A percentile compares a stretch with the other conserved stretches of the same genome.
These are phyloP conservation scores for Yoshiicerus persimilis DNA, from an alignment of 1,140 invertebrate species.

Conservation along the genomic window DNA sequence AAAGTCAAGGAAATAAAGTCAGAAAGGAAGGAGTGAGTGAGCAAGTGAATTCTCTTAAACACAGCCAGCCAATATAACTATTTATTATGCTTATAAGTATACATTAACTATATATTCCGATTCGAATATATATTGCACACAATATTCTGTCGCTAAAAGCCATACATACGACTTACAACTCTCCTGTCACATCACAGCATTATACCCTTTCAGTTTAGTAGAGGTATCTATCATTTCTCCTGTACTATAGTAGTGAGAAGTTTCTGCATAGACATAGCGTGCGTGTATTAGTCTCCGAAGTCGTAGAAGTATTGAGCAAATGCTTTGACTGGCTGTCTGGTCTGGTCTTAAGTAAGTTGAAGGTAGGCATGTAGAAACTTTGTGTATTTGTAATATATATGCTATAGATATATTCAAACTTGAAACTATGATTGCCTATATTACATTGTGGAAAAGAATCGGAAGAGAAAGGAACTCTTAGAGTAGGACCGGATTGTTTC, in stretches of 20 bases:
- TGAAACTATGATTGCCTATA: background rate
- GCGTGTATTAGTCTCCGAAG: background rate
- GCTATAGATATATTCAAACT: background rate
- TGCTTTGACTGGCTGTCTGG: background rate
- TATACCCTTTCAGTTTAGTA: too few species aligned
- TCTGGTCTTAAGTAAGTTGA: background rate
- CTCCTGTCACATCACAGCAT: too few species aligned
- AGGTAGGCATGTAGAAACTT: background rate
- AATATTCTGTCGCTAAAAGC: background rate
- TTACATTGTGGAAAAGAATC: background rate
- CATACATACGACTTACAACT: too few species aligned
- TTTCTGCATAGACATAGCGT: background rate
- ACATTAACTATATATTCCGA: background rate
- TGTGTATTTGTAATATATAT: background rate
- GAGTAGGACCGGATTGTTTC: constrained; percentile 24
- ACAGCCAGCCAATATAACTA: background rate
- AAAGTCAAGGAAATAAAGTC: constrained; percentile 10
- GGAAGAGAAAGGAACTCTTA: constrained; percentile 18
- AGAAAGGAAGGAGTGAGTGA: constrained; percentile 7
- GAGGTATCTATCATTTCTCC: too few species aligned
- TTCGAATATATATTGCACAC: background rate
- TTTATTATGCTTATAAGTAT: background rate
- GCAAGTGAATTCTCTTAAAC: background rate
- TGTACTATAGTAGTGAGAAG: too few species aligned
- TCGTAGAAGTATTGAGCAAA: too few species aligned